A percentile compares a stretch with the other conserved stretches of the same genome.
These are phyloP conservation scores for Melinopterus prodromus DNA, from an alignment of 2,888 invertebrate species.

Conservation along the genomic window DNA sequence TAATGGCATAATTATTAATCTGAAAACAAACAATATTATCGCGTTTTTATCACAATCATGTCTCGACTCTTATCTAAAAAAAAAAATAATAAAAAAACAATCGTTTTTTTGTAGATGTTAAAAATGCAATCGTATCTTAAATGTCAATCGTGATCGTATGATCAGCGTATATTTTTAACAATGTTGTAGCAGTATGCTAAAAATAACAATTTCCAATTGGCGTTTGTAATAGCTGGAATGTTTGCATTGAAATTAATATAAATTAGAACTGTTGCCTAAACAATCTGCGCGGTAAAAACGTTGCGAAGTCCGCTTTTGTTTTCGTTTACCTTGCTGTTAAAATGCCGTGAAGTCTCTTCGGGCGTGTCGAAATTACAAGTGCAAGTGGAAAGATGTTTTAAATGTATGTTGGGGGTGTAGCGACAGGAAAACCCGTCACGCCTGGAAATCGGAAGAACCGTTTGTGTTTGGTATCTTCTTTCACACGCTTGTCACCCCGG, in stretches of 20 bases:
- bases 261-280: background rate
- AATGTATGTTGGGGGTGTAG: background rate
- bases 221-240: background rate
- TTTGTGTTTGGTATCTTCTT: background rate
- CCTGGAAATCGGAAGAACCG: background rate
- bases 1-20: slow-evolving; percentile 4
- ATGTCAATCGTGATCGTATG: background rate
- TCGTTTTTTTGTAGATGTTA: too few relatives aligned
- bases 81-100: background rate
- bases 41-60: background rate
- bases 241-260: background rate
- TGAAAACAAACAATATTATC: background rate
- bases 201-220: background rate
- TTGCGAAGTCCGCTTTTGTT: background rate
- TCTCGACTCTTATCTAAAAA: background rate
- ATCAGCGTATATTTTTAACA: background rate
- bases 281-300: background rate
- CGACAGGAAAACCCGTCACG: background rate
- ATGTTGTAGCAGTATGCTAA: background rate
- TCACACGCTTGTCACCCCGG: background rate
- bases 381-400: background rate
- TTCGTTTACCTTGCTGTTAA: background rate
- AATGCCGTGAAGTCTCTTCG: background rate
- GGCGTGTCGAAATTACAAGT: background rate
- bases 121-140: background rate